Conservation (phyloP, 2,797 vertebrate genomes). For the Limosa lapponica region DNA sequence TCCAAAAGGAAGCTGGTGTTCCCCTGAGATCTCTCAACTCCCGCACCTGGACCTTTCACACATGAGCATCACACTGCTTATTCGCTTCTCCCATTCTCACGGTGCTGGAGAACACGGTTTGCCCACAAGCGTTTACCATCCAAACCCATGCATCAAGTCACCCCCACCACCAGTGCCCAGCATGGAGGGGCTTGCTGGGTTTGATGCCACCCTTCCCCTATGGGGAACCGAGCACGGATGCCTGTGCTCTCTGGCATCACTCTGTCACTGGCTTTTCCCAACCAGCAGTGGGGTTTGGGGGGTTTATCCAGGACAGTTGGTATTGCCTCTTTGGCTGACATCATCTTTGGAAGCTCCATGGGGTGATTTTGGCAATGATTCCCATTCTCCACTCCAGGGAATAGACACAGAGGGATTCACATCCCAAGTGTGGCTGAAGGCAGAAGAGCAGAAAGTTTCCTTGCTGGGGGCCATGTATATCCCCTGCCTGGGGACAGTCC, state of each 20-base stretch:
- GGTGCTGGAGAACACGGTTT: background rate
- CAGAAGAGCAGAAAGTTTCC: background rate
- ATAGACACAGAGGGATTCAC: background rate
- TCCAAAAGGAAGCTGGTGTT: background rate
- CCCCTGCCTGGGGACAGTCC: background rate
- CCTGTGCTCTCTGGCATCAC: background rate
- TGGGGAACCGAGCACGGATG: accelerated
- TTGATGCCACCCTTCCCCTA: accelerated
- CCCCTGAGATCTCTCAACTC: background rate
- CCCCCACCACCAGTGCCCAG: background rate
- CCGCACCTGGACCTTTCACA: background rate
- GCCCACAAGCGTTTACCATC: background rate
- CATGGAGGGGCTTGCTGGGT: background rate
- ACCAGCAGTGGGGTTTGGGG: background rate
- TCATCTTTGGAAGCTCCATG: background rate
- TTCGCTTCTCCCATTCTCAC: accelerated
- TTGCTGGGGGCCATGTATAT: background rate
- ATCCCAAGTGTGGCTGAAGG: background rate
- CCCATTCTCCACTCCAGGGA: background rate
- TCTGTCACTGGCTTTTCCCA: background rate
- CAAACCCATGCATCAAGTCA: background rate
- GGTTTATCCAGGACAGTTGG: background rate
- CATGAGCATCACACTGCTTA: accelerated
- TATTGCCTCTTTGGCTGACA: background rate
- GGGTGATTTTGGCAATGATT: background rate